Evolutionary conservation across 2,113 vertebrate genomes (phyloP), one percentile per base, ranked within the genome.

Genomic region (Octodon degus): DNA sequence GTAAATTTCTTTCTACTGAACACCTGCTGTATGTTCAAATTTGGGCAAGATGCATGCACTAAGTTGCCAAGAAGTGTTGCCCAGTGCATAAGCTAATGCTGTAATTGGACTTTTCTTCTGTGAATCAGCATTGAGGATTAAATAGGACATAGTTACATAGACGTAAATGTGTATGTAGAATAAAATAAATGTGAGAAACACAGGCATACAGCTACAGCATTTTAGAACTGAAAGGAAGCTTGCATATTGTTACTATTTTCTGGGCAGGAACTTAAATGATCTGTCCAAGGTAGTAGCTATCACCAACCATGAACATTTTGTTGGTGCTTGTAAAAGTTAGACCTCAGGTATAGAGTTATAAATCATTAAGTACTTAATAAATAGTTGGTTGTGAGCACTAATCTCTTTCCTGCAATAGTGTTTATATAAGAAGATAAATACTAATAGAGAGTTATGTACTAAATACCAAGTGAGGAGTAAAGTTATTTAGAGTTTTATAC

Each of bases 291-390:
- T 80, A 24, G n/a, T 85, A 72, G 20, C 86, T 94, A 81, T 13
- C 58, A 50, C 74, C 34, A 89, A 24, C 30, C 96, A 60, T 50
- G 74, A 74, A 65, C 25, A 77, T 72, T 96, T 83, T 90, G 74
- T 95, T 95, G 43, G 34, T 37, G 79, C 13, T 88, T 62, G 82
- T 86, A 96, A 89, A 97, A 96, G 81, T 96, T 96, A 92, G 62
- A n/a, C 72, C 62, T 82, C 40, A 20, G 27, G 37, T 93, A 50
- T 67, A 63, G 55, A 80, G 20, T 94, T 89, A 53, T 24, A 91
- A 70, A 20, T 95, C 53, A 84, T 90, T 6, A 85, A 94, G 85
- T 92, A 90, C 37, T 93, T 93, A 96, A 43, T 60, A 47, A 62
- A 95, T 86, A 74, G 94, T 86, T 76, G 86, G 62, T 67, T 93